Evolutionary conservation across 2,113 vertebrate genomes (phyloP), one percentile per base, ranked within the genome.

Genomic region (Pipa parva): DNA sequence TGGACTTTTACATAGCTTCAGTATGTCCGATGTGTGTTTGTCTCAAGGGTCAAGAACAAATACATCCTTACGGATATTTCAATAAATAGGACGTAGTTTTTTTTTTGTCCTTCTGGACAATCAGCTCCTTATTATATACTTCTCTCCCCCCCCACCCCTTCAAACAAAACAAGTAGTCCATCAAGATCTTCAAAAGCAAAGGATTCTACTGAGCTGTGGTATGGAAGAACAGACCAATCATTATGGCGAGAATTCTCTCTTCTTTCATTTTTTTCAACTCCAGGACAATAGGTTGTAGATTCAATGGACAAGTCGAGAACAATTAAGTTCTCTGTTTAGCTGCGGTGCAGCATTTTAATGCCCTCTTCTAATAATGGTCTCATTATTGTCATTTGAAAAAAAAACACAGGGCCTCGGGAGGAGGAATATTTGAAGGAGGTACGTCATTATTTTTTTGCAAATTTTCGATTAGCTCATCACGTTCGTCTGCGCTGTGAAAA

Each of bases 211-310:
- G 87, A 88, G 88, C 82, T 87, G 90, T 83, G 83, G 90, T 85
- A 90, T 90, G 91, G 88, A 89, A 86, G 87, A 84, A 89, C 91
- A 91, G 90, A 92, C 90, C 91, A 92, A 93, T 95, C 93, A 94
- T 95, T 93, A 94, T 92, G 90, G 89, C 86, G 85, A 82, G 89
- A 88, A 89, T 92, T 96, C 92, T 91, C 84, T 82, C 86, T 84
- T 86, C 86, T 83, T 88, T 92, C 33, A n/a, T 92, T 91, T 92
- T 93, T 92, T 88, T 96, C 92, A 94, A 92, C 91, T 90, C 89
- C 78, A 84, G 89, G 90, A 97, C 95, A 98, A 98, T 97, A 94
- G 92, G 86, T 94, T 94, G 95, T 95, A 97, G 95, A 97, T 99
- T 97, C 91, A 97, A 95, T 93, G 89, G 90, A 95, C 91, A 94